Evolutionary conservation across 2,888 invertebrate species (phyloP), one percentile per base, ranked within the genome.

Genomic region (Diarsia rubi): DNA sequence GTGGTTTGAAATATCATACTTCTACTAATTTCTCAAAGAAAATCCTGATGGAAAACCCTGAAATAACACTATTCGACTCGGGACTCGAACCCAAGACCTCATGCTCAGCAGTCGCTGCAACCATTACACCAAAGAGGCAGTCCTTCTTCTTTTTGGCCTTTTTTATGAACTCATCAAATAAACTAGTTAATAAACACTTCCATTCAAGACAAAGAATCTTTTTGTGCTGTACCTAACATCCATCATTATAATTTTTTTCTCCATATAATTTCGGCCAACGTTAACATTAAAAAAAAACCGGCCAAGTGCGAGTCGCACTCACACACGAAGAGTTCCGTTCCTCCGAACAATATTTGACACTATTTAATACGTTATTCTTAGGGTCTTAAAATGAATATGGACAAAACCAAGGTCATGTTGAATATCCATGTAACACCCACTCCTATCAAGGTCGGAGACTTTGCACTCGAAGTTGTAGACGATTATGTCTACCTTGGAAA

Each of bases 201-300:
- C 9, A 64, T 75, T 21, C 24, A 60, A 45, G 4, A 49, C 24
- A 60, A 69, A 16, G 11, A 72, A 27, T 19, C 44, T 54, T 49
- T 78, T 81, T 64, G n/a, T 49, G 11, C 9, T n/a, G 45, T 19
- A 81, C 44, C 5, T n/a, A 60, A 27, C 54, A 74, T 74, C 49
- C 57, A 57, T 74, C 64, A 62, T 6, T 2, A 8, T 31, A 0
- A 9, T 67, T 69, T 73, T 83, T 78, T 60, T 24, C 21, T 8
- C 31, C 14, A 24, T 11, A 19, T 37, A 54, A 77, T 59, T 63
- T 67, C 31, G 8, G 42, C 44, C 54, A 64, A 73, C 27, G n/a
- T 64, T 79, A 70, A 79, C 74, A 45, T 49, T 37, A 42, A 73
- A 75, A 83, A 75, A 62, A 21, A 12, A 24, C 21, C n/a, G 16